A percentile compares a stretch with the other conserved stretches of the same genome.
phyloP scores from a whole-genome alignment of 2,113 vertebrate genomes.

The Turnix velox region DNA sequence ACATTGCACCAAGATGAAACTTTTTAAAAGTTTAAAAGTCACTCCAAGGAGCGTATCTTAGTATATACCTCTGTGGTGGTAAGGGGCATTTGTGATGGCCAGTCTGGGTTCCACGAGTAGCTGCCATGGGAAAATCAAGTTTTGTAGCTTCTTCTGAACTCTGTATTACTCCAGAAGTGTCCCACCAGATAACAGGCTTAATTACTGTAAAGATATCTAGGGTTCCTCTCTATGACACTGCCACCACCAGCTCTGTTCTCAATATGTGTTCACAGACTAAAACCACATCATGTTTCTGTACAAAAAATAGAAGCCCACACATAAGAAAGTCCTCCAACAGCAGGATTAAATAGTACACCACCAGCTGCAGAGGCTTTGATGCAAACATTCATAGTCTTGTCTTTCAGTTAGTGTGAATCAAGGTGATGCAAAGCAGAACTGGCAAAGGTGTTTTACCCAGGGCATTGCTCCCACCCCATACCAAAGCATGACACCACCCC shows the following conservation, averaged over 20 bases:
- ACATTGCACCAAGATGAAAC: not conserved
- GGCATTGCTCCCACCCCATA: accelerated
- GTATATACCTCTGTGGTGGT: not conserved
- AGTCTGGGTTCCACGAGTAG: not conserved
- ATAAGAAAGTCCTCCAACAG: not conserved
- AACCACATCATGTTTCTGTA: not conserved
- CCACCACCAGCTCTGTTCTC: not conserved
- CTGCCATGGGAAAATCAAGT: not conserved
- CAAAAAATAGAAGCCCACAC: not conserved
- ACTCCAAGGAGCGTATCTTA: not conserved
- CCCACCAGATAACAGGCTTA: not conserved
- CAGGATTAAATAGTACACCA: not conserved
- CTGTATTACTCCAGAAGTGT: not conserved
- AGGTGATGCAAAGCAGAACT: not conserved
- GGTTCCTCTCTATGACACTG: not conserved
- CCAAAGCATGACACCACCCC: accelerated
- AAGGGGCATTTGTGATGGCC: not conserved
- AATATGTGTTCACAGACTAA: not conserved
- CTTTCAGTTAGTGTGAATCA: not conserved
- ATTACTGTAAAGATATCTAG: not conserved
- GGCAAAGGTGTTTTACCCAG: not conserved
- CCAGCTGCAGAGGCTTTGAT: not conserved
- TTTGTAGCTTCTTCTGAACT: not conserved
- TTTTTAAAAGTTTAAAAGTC: not conserved
- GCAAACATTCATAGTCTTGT: not conserved